phyloP scores from a whole-genome alignment of 2,113 vertebrate genomes.

The Todiramphus chloris region DNA sequence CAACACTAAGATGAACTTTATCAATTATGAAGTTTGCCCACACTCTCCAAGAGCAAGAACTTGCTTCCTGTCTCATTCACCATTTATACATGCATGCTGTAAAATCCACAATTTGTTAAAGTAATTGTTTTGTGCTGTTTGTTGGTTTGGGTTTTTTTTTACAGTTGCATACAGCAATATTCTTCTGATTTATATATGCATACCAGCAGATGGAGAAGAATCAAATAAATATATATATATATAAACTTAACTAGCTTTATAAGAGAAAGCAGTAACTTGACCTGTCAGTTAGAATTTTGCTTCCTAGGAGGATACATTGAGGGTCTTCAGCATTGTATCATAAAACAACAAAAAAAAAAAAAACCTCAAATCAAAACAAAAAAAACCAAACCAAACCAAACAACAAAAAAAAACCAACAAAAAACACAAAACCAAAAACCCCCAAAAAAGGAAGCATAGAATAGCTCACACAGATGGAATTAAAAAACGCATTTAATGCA shows the following conservation, averaged over 20 bases:
- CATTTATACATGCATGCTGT: not conserved
- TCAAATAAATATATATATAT: not conserved
- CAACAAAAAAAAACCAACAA: not conserved
- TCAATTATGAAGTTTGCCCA: fast-evolving
- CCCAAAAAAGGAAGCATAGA: not conserved
- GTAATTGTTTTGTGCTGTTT: not conserved
- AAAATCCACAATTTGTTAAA: not conserved
- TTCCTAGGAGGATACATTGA: not conserved
- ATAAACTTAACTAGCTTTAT: fast-evolving
- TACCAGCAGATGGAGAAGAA: not conserved
- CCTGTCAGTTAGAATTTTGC: not conserved
- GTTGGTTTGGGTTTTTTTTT: no score
- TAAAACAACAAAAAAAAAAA: not conserved
- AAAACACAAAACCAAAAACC: not conserved
- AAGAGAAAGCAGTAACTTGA: not conserved
- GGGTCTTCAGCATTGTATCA: not conserved
- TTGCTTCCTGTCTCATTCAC: not conserved
- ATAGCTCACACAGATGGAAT: not conserved
- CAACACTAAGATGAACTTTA: not conserved
- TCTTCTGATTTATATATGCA: not conserved
- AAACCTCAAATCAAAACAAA: not conserved
- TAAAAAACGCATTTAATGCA: not conserved
- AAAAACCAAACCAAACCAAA: no score
- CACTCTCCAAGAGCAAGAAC: not conserved
- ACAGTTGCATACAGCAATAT: not conserved